These are phyloP conservation scores for Clostera curtula DNA, from an alignment of 2,888 invertebrate species.

Conservation along the genomic window DNA sequence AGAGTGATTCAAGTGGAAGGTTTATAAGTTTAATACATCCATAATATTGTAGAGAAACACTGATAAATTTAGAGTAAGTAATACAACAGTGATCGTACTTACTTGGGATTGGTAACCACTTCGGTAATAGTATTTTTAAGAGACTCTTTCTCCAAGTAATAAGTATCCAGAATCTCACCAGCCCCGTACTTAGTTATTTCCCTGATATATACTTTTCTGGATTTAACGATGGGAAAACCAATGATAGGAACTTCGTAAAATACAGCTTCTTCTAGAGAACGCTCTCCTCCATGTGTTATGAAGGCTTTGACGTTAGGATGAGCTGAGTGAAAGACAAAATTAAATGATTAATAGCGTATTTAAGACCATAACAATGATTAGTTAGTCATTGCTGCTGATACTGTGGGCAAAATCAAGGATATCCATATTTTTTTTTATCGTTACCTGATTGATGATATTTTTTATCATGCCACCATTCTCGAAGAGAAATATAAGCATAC, in stretches of 20 bases:
- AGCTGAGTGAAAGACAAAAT: conserved; percentile 31
- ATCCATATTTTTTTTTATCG: too few relatives aligned
- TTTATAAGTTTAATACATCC: too few relatives aligned
- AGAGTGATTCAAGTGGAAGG: too few relatives aligned
- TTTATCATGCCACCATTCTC: too few relatives aligned
- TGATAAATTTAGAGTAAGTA: too few relatives aligned
- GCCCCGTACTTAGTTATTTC: conserved; percentile 50
- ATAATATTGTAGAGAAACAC: too few relatives aligned
- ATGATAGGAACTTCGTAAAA: conserved; percentile 59
- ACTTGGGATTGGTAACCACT: conserved; percentile 45
- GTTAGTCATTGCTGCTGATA: too few relatives aligned
- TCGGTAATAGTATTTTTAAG: conserved; percentile 37
- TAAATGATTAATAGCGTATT: too few relatives aligned
- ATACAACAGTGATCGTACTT: conserved; percentile 18
- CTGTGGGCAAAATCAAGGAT: too few relatives aligned
- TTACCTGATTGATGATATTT: too few relatives aligned
- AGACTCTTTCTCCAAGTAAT: conserved; percentile 47
- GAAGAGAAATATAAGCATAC: too few relatives aligned
- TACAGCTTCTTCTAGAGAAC: conserved; percentile 64
- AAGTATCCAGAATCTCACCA: conserved; percentile 53
- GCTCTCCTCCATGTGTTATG: conserved; percentile 56
- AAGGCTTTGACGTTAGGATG: conserved; percentile 62
- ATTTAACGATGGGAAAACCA: conserved; percentile 50
- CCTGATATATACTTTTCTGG: conserved; percentile 50
- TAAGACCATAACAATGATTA: too few relatives aligned